Conservation (phyloP, 2,113 vertebrate genomes). For the Lagenorhynchus albirostris region DNA sequence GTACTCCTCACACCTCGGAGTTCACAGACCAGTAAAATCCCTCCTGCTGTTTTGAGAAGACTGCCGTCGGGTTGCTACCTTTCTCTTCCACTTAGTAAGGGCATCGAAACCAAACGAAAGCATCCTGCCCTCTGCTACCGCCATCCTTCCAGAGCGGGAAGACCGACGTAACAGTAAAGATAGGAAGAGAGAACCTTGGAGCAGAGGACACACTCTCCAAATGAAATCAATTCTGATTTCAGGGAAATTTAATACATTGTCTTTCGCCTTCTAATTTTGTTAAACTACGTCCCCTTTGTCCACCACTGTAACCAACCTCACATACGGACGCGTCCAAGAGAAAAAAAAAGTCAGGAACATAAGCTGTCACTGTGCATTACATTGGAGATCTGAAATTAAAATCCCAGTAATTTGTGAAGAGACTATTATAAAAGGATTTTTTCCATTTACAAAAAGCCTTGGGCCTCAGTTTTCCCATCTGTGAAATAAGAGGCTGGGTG, state of each 20-base stretch:
- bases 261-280: background rate
- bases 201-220: background rate
- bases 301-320: background rate
- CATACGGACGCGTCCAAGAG: fast-evolving
- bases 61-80: background rate
- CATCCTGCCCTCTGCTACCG: background rate
- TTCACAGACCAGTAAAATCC: background rate
- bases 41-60: background rate
- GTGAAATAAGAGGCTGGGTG: background rate
- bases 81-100: background rate
- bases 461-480: background rate
- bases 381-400: background rate
- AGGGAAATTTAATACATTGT: background rate
- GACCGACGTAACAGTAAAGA: background rate
- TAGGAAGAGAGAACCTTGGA: background rate
- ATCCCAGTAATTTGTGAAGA: background rate
- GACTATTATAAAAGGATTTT: background rate
- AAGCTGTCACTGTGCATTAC: background rate
- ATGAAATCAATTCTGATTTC: background rate
- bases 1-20: no score
- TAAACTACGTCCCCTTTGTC: background rate
- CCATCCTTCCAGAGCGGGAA: background rate
- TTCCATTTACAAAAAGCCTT: background rate
- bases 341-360: background rate
- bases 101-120: background rate